These are phyloP conservation scores for Bicyclus anynana DNA, from an alignment of 1,140 invertebrate species.

Conservation along the genomic window DNA sequence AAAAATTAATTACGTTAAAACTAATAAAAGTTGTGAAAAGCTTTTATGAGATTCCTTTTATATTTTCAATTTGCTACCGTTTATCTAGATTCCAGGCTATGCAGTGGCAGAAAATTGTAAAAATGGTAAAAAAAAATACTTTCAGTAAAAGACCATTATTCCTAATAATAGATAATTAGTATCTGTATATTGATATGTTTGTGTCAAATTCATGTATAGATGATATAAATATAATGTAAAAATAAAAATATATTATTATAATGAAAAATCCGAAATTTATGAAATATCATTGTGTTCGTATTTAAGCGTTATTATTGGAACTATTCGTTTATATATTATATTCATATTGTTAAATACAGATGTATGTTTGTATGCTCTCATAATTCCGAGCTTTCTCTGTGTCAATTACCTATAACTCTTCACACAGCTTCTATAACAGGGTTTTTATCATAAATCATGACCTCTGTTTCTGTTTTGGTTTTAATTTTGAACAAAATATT, in stretches of 20 bases:
- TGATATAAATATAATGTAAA: not conserved
- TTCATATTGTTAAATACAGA: not conserved
- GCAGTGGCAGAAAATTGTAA: too few relatives aligned
- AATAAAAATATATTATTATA: not conserved
- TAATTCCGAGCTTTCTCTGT: slow-evolving; percentile 17
- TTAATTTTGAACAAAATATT: too few relatives aligned
- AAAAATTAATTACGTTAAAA: too few relatives aligned
- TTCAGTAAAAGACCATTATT: slow-evolving; percentile 3
- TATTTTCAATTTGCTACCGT: not conserved
- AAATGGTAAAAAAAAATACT: not conserved
- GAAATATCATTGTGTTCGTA: slow-evolving; percentile 12
- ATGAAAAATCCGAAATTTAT: not conserved
- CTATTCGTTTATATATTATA: slow-evolving; percentile 6
- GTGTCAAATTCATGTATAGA: slow-evolving; percentile 5
- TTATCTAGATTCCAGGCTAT: too few relatives aligned
- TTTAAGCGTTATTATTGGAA: slow-evolving; percentile 12
- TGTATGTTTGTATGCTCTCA: slow-evolving; percentile 9
- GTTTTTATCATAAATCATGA: not conserved
- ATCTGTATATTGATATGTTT: not conserved
- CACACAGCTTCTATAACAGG: slow-evolving; percentile 19
- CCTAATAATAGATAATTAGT: not conserved
- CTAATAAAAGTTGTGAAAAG: too few relatives aligned
- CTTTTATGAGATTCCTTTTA: too few relatives aligned
- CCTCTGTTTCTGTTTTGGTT: not conserved
- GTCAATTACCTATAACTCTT: slow-evolving; percentile 15